phyloP scores from a whole-genome alignment of 2,888 invertebrate genomes.

The Coremacera marginata region DNA sequence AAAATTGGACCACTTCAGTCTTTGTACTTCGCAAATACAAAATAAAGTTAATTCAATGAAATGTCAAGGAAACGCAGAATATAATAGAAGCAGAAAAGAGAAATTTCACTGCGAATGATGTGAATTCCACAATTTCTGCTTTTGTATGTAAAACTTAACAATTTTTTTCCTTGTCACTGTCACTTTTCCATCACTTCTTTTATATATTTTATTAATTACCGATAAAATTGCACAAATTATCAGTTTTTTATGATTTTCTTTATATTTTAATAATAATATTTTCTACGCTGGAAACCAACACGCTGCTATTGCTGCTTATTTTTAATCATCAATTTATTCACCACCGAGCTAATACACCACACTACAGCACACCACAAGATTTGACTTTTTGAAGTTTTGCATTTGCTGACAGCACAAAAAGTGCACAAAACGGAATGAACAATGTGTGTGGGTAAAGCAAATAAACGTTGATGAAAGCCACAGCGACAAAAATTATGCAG shows the following conservation, averaged over 20 bases:
- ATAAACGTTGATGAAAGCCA: conserved; percentile 22
- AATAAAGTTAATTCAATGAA: neutral
- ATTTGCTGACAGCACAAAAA: conserved; percentile 29
- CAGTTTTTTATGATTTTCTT: neutral
- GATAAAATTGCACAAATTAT: neutral
- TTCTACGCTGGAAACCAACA: conserved; percentile 3
- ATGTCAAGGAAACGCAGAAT: neutral
- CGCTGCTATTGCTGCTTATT: conserved; percentile 11
- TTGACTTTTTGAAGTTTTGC: conserved; percentile 25
- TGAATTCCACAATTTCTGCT: conserved; percentile 17
- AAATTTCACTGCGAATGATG: conserved; percentile 16
- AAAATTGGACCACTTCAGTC: conserved; percentile 2
- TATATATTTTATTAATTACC: neutral
- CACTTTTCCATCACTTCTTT: neutral
- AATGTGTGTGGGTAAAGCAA: conserved; percentile 12
- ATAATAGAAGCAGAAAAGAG: conserved; percentile 6
- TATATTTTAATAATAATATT: conserved; percentile 16
- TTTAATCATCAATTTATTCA: conserved; percentile 19
- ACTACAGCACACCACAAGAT: neutral
- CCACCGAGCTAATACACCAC: conserved; percentile 19
- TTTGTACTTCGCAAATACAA: neutral
- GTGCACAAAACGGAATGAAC: neutral
- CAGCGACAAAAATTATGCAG: conserved; percentile 9
- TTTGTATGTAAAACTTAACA: neutral
- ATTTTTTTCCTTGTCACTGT: conserved; percentile 5